Conservation (phyloP, 2,113 vertebrate genomes). For the Xiphophorus maculatus region DNA sequence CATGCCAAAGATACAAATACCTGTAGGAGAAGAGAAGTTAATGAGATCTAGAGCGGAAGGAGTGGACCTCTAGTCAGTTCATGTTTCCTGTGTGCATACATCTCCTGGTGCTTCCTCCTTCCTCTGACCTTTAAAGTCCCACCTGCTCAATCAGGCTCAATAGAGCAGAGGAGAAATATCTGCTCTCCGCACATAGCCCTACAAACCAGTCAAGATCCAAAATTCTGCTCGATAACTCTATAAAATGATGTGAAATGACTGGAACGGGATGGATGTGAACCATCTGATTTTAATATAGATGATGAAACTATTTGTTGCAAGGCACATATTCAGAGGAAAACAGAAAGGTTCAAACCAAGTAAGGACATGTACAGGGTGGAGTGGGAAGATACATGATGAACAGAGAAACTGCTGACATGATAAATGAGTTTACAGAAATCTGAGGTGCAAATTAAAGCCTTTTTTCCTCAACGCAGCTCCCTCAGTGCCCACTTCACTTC, state of each 20-base stretch:
- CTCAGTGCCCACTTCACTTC: constrained; percentile 53
- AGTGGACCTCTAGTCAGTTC: constrained; percentile 55
- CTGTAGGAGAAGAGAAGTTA: constrained; percentile 58
- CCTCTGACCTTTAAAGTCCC: constrained; percentile 64
- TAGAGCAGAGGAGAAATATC: constrained; percentile 36
- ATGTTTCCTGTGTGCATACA: constrained; percentile 54
- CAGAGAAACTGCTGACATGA: constrained; percentile 73
- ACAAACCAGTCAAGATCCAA: constrained; percentile 2
- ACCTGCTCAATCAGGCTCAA: constrained; percentile 49
- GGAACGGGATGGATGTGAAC: neutral
- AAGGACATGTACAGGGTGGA: constrained; percentile 10
- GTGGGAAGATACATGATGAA: constrained; percentile 35
- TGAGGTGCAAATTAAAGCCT: constrained; percentile 77
- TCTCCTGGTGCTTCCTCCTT: constrained; percentile 57
- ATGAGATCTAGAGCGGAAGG: constrained; percentile 56
- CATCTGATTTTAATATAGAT: neutral
- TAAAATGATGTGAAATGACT: neutral
- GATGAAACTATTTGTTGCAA: constrained; percentile 12
- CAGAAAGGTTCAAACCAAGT: constrained; percentile 3
- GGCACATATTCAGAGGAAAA: constrained; percentile 7
- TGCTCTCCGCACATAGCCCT: constrained; percentile 7
- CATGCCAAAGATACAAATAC: constrained; percentile 54
- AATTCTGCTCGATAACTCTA: constrained; percentile 8
- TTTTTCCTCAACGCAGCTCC: constrained; percentile 48
- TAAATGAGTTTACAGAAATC: constrained; percentile 82